These are phyloP conservation scores for Microctonus aethiopoides DNA, from an alignment of 2,888 invertebrate species.

Conservation along the genomic window DNA sequence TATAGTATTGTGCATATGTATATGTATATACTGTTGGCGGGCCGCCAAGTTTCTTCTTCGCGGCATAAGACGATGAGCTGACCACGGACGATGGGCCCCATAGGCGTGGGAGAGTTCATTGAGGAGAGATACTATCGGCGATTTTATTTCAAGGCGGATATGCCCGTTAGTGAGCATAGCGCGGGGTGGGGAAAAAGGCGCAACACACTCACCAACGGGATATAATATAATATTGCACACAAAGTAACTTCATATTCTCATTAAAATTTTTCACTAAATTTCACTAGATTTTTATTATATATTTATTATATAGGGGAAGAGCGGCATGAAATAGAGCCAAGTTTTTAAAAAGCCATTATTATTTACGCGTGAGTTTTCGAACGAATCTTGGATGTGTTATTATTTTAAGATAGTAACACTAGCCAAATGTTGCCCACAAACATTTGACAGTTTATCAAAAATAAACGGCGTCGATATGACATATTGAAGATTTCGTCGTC, in stretches of 20 bases:
- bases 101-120: slow-evolving; percentile 68
- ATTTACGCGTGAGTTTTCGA: too few relatives aligned
- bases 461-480: too few relatives aligned
- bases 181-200: slow-evolving; percentile 34
- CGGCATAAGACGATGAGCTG: slow-evolving; percentile 27
- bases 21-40: not conserved
- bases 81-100: slow-evolving; percentile 46
- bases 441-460: too few relatives aligned
- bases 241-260: slow-evolving; percentile 7
- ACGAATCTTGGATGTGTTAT: too few relatives aligned
- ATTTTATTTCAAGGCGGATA: slow-evolving; percentile 66
- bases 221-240: slow-evolving; percentile 44
- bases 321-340: too few relatives aligned
- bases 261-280: not conserved
- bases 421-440: too few relatives aligned
- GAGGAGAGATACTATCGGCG: slow-evolving; percentile 66
- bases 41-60: slow-evolving; percentile 26
- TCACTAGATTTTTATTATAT: too few relatives aligned
- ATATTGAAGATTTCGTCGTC: too few relatives aligned
- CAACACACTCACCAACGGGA: slow-evolving; percentile 48
- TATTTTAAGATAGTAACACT: too few relatives aligned
- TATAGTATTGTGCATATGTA: not conserved
- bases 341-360: too few relatives aligned
- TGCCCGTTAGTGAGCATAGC: slow-evolving; percentile 59
- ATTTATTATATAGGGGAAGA: too few relatives aligned